Evolutionary conservation across 2,888 invertebrate genomes (phyloP).

Genomic region (Cataglyphis altisquamis): DNA sequence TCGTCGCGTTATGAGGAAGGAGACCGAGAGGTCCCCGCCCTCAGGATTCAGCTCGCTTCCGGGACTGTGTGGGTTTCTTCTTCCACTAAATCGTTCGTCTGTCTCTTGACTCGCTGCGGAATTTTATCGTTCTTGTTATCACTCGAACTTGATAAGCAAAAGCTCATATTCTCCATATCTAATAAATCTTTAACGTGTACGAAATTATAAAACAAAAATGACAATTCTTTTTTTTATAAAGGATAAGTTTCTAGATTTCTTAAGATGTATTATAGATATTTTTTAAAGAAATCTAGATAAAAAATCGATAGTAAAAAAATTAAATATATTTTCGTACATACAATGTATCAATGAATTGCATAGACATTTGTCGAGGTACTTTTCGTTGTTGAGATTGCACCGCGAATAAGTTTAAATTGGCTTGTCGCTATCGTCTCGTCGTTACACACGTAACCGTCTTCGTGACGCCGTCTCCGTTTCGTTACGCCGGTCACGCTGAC

Average conservation of each 20-base stretch:
- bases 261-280: not conserved
- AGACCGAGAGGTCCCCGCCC: not conserved
- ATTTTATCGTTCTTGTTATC: not conserved
- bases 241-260: not conserved
- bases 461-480: constrained; percentile 55
- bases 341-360: not conserved
- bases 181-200: not conserved
- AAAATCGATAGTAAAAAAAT: not conserved
- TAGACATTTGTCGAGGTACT: not conserved
- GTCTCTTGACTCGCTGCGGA: constrained; percentile 20
- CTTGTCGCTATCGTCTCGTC: not conserved
- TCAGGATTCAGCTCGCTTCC: constrained; percentile 10
- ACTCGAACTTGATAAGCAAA: constrained; percentile 3
- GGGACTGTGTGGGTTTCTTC: too few relatives aligned
- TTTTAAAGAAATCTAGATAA: not conserved
- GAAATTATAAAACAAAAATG: not conserved
- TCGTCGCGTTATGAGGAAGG: constrained; percentile 13
- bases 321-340: not conserved
- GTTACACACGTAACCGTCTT: constrained; percentile 24
- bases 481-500: constrained; percentile 74
- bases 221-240: not conserved
- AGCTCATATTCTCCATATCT: not conserved
- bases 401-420: constrained; percentile 23
- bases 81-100: not conserved
- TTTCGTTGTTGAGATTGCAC: not conserved